These are phyloP conservation scores for Tangara arthus DNA, from an alignment of 2,797 vertebrate species.

Conservation along the genomic window DNA sequence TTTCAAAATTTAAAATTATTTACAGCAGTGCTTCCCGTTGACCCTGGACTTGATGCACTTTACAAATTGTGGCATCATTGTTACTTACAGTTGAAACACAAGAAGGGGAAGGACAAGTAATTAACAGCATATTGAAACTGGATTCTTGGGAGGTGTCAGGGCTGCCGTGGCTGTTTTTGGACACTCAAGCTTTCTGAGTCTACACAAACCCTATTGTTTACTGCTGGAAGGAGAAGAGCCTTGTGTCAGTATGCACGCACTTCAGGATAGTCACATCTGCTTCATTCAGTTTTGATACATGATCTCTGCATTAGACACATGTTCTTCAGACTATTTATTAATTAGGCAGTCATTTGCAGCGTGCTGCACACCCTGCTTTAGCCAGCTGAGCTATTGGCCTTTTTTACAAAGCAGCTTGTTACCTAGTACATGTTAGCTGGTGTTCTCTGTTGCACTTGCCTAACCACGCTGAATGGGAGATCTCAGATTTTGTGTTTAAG, in stretches of 20 bases:
- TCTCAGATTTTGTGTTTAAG: neutral
- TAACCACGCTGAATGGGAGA: neutral
- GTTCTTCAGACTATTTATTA: neutral
- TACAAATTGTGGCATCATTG: neutral
- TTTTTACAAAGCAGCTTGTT: neutral
- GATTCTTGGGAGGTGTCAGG: neutral
- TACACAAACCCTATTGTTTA: neutral
- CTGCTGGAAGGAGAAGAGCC: neutral
- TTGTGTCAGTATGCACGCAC: accelerated
- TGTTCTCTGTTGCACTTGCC: neutral
- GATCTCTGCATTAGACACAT: neutral
- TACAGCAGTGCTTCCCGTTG: neutral
- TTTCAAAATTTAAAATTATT: neutral
- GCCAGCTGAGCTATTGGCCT: neutral
- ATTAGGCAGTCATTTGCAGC: neutral
- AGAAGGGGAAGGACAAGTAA: neutral
- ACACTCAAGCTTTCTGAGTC: neutral
- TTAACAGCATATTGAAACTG: neutral
- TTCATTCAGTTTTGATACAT: neutral
- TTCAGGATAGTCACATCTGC: neutral
- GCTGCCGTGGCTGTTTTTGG: neutral
- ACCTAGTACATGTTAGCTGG: neutral
- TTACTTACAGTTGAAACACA: neutral
- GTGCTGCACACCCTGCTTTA: neutral
- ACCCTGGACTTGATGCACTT: neutral